These are phyloP conservation scores for Pentamera pediparva DNA, from an alignment of 53 echinoderm and acorn worm genomes.

Conservation along the genomic window DNA sequence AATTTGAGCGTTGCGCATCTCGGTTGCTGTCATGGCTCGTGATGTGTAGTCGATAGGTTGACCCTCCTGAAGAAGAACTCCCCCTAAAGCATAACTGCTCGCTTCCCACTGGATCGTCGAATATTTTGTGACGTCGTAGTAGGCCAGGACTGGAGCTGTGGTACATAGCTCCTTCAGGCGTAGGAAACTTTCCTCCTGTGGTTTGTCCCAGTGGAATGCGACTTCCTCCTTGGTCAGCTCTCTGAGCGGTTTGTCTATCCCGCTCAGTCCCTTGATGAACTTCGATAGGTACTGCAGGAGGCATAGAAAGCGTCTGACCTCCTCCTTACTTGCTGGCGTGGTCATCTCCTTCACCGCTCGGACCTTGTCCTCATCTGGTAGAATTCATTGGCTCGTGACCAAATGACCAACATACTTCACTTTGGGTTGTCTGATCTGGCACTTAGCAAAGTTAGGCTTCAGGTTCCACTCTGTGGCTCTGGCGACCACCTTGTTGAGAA, in stretches of 20 bases:
- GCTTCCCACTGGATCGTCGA: conserved; percentile 47
- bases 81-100: conserved; percentile 45
- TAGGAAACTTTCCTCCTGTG: conserved; percentile 25
- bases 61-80: conserved; percentile 43
- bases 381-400: conserved; percentile 31
- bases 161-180: conserved; percentile 27
- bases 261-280: conserved; percentile 39
- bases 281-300: conserved; percentile 42
- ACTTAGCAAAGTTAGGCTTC: conserved; percentile 41
- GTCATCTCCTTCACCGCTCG: conserved; percentile 31
- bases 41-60: conserved; percentile 53
- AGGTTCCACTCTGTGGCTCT: conserved; percentile 51
- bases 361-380: conserved; percentile 44
- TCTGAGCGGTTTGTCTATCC: conserved; percentile 32
- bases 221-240: conserved; percentile 21
- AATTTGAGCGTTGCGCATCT: conserved; percentile 42
- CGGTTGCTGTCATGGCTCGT: conserved; percentile 44
- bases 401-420: conserved; percentile 55
- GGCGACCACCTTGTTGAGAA: conserved; percentile 35
- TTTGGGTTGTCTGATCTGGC: conserved; percentile 33
- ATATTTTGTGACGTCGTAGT: conserved; percentile 30
- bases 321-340: conserved; percentile 27
- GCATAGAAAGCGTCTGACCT: conserved; percentile 36
- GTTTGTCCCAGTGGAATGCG: conserved; percentile 44
- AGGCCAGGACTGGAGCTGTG: conserved; percentile 33